Evolutionary conservation across 1,140 invertebrate species (phyloP).

Genomic region (Trichoplusia ni): DNA sequence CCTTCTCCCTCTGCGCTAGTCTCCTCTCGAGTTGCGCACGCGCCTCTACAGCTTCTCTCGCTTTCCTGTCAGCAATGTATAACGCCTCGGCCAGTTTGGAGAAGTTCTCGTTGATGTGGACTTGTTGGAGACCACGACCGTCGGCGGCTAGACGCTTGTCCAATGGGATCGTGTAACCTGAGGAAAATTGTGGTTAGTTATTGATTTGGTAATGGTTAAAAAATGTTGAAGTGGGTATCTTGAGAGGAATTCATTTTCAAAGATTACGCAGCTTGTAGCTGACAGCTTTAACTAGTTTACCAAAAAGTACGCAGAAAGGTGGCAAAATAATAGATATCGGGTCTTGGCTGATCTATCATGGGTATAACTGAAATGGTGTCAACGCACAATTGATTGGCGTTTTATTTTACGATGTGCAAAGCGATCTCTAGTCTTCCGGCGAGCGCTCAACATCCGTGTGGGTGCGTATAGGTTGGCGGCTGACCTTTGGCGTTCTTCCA

Average conservation of each 20-base stretch:
- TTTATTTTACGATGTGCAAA: too few species aligned
- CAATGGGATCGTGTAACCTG: slow-evolving; percentile 98
- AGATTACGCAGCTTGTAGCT: too few species aligned
- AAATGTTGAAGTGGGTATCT: too few species aligned
- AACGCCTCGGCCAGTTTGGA: slow-evolving; percentile 98
- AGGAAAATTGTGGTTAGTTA: slow-evolving; percentile 6
- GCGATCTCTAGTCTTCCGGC: too few species aligned
- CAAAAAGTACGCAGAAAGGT: too few species aligned
- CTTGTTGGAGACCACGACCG: slow-evolving; percentile 97
- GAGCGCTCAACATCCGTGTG: not conserved
- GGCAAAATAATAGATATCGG: too few species aligned
- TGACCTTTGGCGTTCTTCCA: slow-evolving; percentile 99
- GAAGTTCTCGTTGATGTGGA: slow-evolving; percentile 99
- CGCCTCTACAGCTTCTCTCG: slow-evolving; percentile 97
- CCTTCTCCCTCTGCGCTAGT: slow-evolving; percentile 98
- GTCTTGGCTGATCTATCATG: too few species aligned
- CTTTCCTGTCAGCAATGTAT: slow-evolving; percentile 99
- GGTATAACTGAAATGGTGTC: too few species aligned
- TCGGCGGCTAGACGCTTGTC: slow-evolving; percentile 99
- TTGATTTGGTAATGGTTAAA: too few species aligned
- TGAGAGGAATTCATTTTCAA: too few species aligned
- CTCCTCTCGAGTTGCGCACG: slow-evolving; percentile 97
- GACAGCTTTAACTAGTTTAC: too few species aligned
- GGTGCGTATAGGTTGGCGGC: not conserved
- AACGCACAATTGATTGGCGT: too few species aligned